A percentile compares a stretch with the other conserved stretches of the same genome.
phyloP scores from a whole-genome alignment of 2,113 vertebrate genomes.

The Stigmatopora argus region DNA sequence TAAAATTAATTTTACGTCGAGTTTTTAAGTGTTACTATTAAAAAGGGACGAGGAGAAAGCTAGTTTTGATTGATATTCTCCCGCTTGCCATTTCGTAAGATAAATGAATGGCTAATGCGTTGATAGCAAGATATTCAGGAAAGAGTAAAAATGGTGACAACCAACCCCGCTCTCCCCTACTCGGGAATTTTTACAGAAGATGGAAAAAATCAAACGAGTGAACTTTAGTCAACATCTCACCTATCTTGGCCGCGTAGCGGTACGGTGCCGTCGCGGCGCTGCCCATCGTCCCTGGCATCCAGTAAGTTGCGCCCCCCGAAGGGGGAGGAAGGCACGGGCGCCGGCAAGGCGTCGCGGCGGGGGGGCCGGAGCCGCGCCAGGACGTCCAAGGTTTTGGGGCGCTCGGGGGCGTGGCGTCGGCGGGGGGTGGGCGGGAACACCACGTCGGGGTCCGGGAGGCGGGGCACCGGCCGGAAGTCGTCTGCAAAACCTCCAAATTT shows the following conservation, averaged over 20 bases:
- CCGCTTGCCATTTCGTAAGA: too few species aligned
- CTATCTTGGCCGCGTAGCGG: constrained; percentile 84
- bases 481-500: constrained; percentile 70
- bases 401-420: constrained; percentile 85
- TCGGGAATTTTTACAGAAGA: not conserved
- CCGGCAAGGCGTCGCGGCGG: constrained; percentile 77
- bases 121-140: too few species aligned
- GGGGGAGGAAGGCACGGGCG: constrained; percentile 77
- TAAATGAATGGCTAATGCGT: too few species aligned
- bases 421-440: constrained; percentile 90
- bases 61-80: too few species aligned
- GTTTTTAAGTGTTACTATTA: too few species aligned
- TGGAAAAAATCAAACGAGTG: not conserved
- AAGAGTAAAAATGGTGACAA: too few species aligned
- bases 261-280: constrained; percentile 84
- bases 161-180: too few species aligned
- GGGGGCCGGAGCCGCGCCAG: constrained; percentile 87
- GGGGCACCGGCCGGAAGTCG: constrained; percentile 79
- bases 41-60: too few species aligned
- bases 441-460: constrained; percentile 87
- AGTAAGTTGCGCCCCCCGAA: constrained; percentile 75
- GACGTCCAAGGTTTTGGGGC: constrained; percentile 93
- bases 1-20: too few species aligned
- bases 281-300: constrained; percentile 86
- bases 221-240: constrained; percentile 74